Conservation (phyloP, 2,888 invertebrate genomes). For the Bimastos eiseni region DNA sequence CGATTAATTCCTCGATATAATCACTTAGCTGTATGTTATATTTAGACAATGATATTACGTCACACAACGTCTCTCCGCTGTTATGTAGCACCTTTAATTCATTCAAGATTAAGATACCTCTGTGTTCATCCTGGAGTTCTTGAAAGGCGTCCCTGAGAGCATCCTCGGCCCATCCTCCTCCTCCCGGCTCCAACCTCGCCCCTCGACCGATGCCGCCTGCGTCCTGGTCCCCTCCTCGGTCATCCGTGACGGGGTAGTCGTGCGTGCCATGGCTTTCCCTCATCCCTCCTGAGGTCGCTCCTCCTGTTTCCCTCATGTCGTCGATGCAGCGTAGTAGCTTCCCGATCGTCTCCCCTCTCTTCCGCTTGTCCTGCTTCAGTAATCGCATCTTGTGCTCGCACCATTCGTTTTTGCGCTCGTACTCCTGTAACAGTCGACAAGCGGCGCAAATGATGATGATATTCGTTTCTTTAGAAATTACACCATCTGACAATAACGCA, state of each 20-base stretch:
- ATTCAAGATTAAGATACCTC: neutral
- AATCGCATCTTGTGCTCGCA: slow-evolving; percentile 39
- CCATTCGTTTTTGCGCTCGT: slow-evolving; percentile 34
- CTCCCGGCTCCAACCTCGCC: neutral
- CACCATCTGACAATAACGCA: no score
- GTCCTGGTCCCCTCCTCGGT: neutral
- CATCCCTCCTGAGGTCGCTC: neutral
- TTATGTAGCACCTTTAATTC: no score
- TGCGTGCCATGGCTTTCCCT: neutral
- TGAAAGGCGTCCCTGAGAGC: neutral
- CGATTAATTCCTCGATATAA: no score
- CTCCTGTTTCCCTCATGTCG: slow-evolving; percentile 22
- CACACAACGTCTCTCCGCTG: no score
- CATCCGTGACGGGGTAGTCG: neutral
- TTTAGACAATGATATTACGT: no score
- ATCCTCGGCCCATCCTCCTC: neutral
- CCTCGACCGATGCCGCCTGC: neutral
- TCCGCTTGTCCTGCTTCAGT: slow-evolving; percentile 40
- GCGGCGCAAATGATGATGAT: neutral
- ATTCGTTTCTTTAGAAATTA: no score
- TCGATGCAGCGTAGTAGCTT: slow-evolving; percentile 37
- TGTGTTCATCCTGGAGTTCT: neutral
- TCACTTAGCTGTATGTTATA: no score
- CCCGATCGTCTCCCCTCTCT: slow-evolving; percentile 40
- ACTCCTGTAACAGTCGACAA: neutral